phyloP scores from a whole-genome alignment of 2,797 vertebrate species.

The Discoglossus pictus region DNA sequence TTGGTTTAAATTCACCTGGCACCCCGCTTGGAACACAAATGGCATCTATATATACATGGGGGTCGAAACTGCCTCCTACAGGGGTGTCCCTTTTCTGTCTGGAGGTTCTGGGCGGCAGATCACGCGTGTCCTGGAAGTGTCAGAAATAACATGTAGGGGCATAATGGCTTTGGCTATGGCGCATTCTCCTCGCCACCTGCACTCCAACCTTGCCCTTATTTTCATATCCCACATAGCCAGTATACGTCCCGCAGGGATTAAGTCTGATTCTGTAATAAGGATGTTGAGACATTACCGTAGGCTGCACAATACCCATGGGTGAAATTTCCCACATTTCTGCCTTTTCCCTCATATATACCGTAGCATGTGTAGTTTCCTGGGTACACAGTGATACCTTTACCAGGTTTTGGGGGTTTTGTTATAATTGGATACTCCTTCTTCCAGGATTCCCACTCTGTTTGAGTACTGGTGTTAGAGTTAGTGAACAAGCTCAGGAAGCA shows the following conservation, averaged over 20 bases:
- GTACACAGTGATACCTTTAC: neutral
- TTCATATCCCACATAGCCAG: neutral
- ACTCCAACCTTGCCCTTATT: neutral
- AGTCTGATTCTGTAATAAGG: neutral
- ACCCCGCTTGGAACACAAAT: conserved; percentile 30
- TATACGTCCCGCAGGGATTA: neutral
- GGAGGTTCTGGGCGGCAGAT: fast-evolving
- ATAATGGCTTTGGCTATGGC: neutral
- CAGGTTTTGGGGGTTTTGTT: neutral
- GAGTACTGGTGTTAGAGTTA: neutral
- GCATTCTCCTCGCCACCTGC: neutral
- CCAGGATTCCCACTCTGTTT: neutral
- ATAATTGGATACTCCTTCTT: neutral
- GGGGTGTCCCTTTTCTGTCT: neutral
- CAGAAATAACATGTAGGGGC: neutral
- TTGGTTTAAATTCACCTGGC: conserved; percentile 25
- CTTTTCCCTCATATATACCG: neutral
- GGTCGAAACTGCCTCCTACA: neutral
- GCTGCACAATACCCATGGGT: neutral
- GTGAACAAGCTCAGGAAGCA: conserved; percentile 1
- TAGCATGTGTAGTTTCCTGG: neutral
- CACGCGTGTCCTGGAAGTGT: neutral
- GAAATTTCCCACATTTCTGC: neutral
- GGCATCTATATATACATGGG: conserved; percentile 22
- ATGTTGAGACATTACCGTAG: neutral